phyloP scores from a whole-genome alignment of 2,797 vertebrate species.

The Smutsia temminckii region DNA sequence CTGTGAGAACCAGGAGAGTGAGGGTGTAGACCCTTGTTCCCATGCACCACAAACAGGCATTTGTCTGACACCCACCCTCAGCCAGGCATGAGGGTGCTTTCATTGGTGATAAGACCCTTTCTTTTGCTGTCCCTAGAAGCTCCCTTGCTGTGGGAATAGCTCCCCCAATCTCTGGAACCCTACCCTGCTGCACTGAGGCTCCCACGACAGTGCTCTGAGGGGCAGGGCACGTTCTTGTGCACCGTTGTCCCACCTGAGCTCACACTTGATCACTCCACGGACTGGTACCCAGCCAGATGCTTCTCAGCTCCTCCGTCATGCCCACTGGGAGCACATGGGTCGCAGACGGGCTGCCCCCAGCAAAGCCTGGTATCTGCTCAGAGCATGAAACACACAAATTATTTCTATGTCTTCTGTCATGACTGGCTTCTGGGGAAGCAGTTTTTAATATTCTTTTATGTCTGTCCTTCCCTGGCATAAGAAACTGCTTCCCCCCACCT shows the following conservation, averaged over 20 bases:
- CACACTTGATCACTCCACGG: neutral
- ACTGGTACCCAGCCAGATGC: neutral
- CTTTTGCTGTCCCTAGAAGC: neutral
- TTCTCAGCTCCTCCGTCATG: neutral
- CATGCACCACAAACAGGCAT: neutral
- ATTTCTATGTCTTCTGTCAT: neutral
- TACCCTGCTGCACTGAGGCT: neutral
- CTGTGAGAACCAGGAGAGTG: neutral
- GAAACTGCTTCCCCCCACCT: neutral
- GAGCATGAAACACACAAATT: neutral
- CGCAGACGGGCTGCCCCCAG: slow-evolving; percentile 7
- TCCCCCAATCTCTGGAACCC: too few species aligned
- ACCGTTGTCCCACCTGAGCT: neutral
- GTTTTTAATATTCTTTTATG: neutral
- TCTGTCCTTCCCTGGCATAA: neutral
- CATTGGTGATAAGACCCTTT: neutral
- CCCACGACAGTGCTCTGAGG: neutral
- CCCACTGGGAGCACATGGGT: slow-evolving; percentile 24
- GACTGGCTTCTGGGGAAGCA: neutral
- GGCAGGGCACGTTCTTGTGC: neutral
- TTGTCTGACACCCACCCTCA: neutral
- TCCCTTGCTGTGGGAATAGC: neutral
- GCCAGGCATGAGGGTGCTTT: neutral
- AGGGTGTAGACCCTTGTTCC: neutral
- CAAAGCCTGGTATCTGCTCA: neutral